Evolutionary conservation across 23 tunicate species (phyloP).

Genomic region (Trididemnum nubilum): DNA sequence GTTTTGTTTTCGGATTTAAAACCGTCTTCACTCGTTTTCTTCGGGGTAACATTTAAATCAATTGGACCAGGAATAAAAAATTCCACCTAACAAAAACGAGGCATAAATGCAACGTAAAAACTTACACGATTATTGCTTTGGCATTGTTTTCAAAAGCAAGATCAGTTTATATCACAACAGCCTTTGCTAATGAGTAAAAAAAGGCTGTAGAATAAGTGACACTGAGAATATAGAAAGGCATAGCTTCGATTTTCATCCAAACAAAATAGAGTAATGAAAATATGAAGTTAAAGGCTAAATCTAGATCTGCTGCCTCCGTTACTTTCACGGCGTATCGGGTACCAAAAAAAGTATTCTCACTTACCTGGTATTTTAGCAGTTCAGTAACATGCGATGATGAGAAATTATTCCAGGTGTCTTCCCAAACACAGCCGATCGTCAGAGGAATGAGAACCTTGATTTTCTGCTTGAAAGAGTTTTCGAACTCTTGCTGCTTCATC

Average conservation of each 20-base stretch:
- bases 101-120: neutral
- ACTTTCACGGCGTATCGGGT: too few relatives aligned
- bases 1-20: neutral
- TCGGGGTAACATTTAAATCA: constrained; percentile 1
- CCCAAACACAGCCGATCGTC: constrained; percentile 77
- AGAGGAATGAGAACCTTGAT: constrained; percentile 61
- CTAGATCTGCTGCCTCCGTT: too few relatives aligned
- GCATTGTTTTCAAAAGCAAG: too few relatives aligned
- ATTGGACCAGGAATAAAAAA: constrained; percentile 40
- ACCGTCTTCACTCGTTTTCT: neutral
- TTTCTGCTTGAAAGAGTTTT: constrained; percentile 81
- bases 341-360: too few relatives aligned
- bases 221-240: too few relatives aligned
- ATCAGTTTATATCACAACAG: too few relatives aligned
- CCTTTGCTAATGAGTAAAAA: too few relatives aligned
- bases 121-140: neutral
- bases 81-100: constrained; percentile 5
- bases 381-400: constrained; percentile 22
- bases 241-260: too few relatives aligned
- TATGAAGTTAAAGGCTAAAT: too few relatives aligned
- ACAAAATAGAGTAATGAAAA: too few relatives aligned
- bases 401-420: constrained; percentile 20
- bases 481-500: constrained; percentile 91
- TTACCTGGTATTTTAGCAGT: constrained; percentile 58
- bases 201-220: too few relatives aligned